Percentiles rank a stretch among this genome's conserved stretches.
Evolutionary conservation across 2,113 vertebrate species (phyloP).

Genomic region (Pteropus alecto): DNA sequence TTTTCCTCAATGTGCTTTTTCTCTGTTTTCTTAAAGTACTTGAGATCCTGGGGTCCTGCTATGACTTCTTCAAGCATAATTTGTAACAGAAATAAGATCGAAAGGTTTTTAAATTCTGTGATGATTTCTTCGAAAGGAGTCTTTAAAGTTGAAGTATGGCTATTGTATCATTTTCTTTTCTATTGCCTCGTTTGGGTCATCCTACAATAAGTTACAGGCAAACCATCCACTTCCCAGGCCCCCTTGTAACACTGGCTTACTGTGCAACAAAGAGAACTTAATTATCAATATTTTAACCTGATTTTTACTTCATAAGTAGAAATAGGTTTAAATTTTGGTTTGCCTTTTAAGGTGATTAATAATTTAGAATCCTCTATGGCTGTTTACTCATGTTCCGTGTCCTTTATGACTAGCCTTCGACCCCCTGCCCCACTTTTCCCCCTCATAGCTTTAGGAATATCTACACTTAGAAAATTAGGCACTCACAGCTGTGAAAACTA

Average conservation of each 20-base stretch:
- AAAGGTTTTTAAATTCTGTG: conserved; percentile 27
- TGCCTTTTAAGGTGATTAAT: conserved; percentile 10
- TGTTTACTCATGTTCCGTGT: not conserved
- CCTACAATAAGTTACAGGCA: not conserved
- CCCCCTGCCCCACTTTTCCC: not conserved
- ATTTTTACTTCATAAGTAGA: not conserved
- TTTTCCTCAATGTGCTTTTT: not conserved
- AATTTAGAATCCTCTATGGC: not conserved
- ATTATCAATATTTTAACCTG: not conserved
- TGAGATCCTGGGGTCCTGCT: not conserved
- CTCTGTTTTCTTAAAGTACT: conserved; percentile 39
- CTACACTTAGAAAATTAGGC: not conserved
- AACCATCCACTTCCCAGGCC: not conserved
- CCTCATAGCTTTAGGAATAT: not conserved
- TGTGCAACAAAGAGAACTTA: not conserved
- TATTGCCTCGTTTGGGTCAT: not conserved
- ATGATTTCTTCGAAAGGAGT: not conserved
- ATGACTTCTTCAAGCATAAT: conserved; percentile 43
- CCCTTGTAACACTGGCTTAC: not conserved
- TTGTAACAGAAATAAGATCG: conserved; percentile 23
- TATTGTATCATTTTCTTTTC: conserved; percentile 32
- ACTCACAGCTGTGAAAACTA: not conserved
- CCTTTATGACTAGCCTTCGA: not conserved
- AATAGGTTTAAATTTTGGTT: not conserved
- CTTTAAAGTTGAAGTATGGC: conserved; percentile 6